A percentile compares a stretch with the other conserved stretches of the same genome.
These are phyloP conservation scores for Vollenhovia emeryi DNA, from an alignment of 1,140 invertebrate genomes.

Conservation along the genomic window DNA sequence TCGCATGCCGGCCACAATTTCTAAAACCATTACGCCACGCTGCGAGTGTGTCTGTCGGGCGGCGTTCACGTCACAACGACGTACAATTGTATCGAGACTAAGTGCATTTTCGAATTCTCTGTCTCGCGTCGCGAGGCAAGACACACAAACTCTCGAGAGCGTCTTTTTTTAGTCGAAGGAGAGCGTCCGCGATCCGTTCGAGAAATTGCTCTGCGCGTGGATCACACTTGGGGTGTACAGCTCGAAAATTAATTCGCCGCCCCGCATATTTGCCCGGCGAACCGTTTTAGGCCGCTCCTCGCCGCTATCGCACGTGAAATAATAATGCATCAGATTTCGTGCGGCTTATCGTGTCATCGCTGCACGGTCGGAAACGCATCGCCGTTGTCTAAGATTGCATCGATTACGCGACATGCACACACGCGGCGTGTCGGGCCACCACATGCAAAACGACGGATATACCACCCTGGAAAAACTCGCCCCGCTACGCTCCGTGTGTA, in stretches of 20 bases:
- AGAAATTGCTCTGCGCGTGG: not conserved
- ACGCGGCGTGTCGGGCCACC: no score
- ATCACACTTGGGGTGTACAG: not conserved
- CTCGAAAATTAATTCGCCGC: not conserved
- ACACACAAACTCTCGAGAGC: not conserved
- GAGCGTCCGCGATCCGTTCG: not conserved
- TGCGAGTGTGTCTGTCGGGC: conserved; percentile 63
- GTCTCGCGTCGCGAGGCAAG: not conserved
- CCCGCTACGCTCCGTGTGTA: conserved; percentile 46
- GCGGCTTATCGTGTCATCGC: conserved; percentile 37
- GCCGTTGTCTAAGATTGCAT: conserved; percentile 68
- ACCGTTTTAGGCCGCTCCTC: not conserved
- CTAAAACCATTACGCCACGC: conserved; percentile 75
- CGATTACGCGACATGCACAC: conserved; percentile 55
- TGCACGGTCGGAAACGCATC: conserved; percentile 64
- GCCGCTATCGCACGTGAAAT: conserved; percentile 51
- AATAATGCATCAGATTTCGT: conserved; percentile 38
- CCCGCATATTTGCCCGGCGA: conserved; percentile 2
- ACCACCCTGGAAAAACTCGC: conserved; percentile 63
- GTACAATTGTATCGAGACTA: conserved; percentile 43
- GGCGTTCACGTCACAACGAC: conserved; percentile 57
- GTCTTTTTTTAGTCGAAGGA: not conserved
- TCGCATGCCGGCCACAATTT: conserved; percentile 74
- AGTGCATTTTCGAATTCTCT: conserved; percentile 50
- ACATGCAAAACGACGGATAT: conserved; percentile 39